phyloP scores from a whole-genome alignment of 2,113 vertebrate species.

The Machaerirhynchus nigripectus region DNA sequence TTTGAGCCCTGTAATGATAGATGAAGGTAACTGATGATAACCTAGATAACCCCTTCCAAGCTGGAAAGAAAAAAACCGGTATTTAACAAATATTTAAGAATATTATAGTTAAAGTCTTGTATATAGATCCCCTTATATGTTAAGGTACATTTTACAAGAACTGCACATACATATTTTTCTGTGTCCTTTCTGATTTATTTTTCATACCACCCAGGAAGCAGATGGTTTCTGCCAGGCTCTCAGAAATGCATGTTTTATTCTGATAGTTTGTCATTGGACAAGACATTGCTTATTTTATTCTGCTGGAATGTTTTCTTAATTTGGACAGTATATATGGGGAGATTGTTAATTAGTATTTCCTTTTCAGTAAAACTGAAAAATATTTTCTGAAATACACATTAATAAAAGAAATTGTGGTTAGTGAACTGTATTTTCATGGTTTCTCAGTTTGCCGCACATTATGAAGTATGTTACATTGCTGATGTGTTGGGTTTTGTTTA shows the following conservation, averaged over 20 bases:
- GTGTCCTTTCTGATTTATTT: not conserved
- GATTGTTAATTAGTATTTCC: not conserved
- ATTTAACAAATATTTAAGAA: no score
- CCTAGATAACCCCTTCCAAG: not conserved
- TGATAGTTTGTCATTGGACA: not conserved
- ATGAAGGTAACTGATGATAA: not conserved
- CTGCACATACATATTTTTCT: not conserved
- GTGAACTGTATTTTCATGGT: not conserved
- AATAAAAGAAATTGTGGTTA: not conserved
- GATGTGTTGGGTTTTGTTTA: not conserved
- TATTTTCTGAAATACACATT: constrained; percentile 1
- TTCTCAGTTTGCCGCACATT: not conserved
- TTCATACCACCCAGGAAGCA: not conserved
- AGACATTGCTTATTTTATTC: not conserved
- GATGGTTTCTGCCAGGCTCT: not conserved
- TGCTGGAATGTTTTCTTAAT: not conserved
- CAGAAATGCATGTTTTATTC: not conserved
- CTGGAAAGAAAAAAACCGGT: not conserved
- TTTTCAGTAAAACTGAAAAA: constrained; percentile 27
- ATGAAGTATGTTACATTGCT: not conserved
- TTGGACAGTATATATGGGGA: not conserved
- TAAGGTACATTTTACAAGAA: not conserved
- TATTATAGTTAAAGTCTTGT: not conserved
- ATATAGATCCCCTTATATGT: not conserved
- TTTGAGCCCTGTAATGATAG: not conserved